phyloP scores from a whole-genome alignment of 2,888 invertebrate species.

The Chirona hameri region DNA sequence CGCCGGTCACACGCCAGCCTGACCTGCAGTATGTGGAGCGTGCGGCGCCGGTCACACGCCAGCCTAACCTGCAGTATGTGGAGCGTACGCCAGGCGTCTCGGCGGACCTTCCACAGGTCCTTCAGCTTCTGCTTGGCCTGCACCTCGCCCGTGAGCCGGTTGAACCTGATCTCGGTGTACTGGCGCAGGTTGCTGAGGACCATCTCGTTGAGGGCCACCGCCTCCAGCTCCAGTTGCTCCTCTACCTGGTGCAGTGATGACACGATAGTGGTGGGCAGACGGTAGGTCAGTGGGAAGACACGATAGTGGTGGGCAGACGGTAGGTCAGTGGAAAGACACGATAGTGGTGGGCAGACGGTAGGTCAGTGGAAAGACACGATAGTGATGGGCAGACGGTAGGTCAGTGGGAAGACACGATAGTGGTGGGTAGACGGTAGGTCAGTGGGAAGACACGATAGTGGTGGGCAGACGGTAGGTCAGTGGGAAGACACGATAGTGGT shows the following conservation, averaged over 20 bases:
- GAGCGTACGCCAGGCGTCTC: constrained; percentile 1
- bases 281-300: no score
- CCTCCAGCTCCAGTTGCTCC: constrained; percentile 29
- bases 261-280: no score
- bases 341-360: no score
- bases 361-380: no score
- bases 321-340: no score
- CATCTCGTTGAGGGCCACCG: not conserved
- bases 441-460: no score
- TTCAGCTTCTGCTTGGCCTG: not conserved
- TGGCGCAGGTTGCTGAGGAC: constrained; percentile 13
- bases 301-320: no score
- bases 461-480: no score
- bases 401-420: no score
- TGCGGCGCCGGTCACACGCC: not conserved
- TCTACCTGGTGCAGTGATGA: not conserved
- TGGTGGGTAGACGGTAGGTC: no score
- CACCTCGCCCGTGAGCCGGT: not conserved
- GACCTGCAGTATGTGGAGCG: not conserved
- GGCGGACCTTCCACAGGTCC: not conserved
- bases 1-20: not conserved
- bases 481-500: no score
- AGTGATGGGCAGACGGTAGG: no score
- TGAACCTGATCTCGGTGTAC: not conserved
- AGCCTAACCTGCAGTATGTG: not conserved